A percentile compares a stretch with the other conserved stretches of the same genome.
Evolutionary conservation across 92 coral and sea anemone species (phyloP).

Genomic region (Isaurus tuberculatus): DNA sequence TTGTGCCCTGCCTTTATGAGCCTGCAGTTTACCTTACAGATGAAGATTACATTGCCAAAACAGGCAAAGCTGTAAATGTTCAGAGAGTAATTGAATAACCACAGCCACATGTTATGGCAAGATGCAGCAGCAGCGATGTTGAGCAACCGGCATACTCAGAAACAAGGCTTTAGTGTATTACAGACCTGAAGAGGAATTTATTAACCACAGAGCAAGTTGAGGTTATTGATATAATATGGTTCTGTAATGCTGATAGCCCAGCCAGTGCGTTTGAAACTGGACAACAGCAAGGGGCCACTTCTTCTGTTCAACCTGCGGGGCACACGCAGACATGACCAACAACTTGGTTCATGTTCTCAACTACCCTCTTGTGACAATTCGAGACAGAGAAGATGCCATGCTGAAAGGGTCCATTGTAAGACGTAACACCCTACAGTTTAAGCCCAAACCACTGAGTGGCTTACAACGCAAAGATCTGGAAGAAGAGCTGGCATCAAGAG

Average conservation of each 20-base stretch:
- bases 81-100: slow-evolving; percentile 46
- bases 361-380: slow-evolving; percentile 22
- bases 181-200: slow-evolving; percentile 13
- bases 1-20: slow-evolving; percentile 43
- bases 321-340: slow-evolving; percentile 44
- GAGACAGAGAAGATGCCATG: slow-evolving; percentile 20
- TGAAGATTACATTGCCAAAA: slow-evolving; percentile 44
- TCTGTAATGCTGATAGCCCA: slow-evolving; percentile 59
- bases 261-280: slow-evolving; percentile 50
- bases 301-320: slow-evolving; percentile 51
- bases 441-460: slow-evolving; percentile 50
- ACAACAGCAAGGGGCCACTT: slow-evolving; percentile 30
- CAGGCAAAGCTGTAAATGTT: slow-evolving; percentile 42
- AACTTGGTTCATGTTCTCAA: slow-evolving; percentile 35
- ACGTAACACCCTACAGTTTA: slow-evolving; percentile 1
- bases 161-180: slow-evolving; percentile 39
- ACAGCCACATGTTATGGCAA: slow-evolving; percentile 40
- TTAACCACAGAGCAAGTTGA: not conserved
- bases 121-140: slow-evolving; percentile 56
- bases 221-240: slow-evolving; percentile 44
- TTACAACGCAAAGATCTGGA: slow-evolving; percentile 42
- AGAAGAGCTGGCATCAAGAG: slow-evolving; percentile 52
- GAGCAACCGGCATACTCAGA: slow-evolving; percentile 57
- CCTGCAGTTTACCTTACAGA: slow-evolving; percentile 36
- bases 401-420: slow-evolving; percentile 32